Evolutionary conservation across 2,113 vertebrate genomes (phyloP), one percentile per base, ranked within the genome.

Genomic region (Nycticebus coucang): DNA sequence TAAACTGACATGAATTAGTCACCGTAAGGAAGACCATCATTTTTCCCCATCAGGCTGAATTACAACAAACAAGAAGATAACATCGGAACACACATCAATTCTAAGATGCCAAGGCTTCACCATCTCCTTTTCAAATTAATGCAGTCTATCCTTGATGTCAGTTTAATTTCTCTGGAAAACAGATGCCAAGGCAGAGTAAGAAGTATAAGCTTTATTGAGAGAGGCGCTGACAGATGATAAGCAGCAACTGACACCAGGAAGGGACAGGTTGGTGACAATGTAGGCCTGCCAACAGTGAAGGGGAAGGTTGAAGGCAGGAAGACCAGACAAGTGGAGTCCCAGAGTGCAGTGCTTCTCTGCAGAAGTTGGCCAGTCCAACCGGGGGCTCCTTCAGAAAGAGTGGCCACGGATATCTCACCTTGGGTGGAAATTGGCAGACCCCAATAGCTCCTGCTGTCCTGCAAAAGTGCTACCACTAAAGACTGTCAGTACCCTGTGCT

Each of bases 31-130:
- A 87, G 59, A 45, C 74, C 57, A 50, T 37, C 22, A 19, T 74
- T 72, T 12, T 69, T 74, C 30, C 22, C 69, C 45, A 2, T 21
- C 13, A 0, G 22, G 59, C n/a, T 82, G 74, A 96, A 88, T 79
- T 62, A 15, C 72, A 81, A 77, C 45, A 37, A 68, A 41, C 92
- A 97, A 57, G 71, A 95, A 94, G 94, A 21, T 55, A 57, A 57
- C 33, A 82, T 50, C 71, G 86, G 82, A 88, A 74, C 41, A 91
- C 92, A 33, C 92, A 68, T 79, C 81, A 77, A 9, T 53, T n/a
- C 22, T 33, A 35, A 19, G 19, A 53, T 33, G 75, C 74, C 30
- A 22, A 37, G 37, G 2, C 45, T 64, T 91, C 66, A 50, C 71
- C 59, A 87, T 60, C 33, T 75, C 12, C n/a, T 69, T 35, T 30